Conservation (phyloP, 1,140 invertebrate species). For the Agrilus planipennis region DNA sequence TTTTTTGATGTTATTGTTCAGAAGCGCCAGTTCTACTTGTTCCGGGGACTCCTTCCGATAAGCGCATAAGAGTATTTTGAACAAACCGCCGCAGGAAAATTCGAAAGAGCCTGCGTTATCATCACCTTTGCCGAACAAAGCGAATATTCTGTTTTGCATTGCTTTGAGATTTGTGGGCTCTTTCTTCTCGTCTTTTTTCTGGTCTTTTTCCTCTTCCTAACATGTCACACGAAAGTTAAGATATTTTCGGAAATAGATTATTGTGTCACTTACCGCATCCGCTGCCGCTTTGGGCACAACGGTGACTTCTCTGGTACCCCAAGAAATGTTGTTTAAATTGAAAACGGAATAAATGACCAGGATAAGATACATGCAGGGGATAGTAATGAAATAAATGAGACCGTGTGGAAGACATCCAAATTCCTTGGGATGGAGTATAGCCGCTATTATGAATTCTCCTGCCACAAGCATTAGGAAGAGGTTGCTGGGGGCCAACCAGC, state of each 20-base stretch:
- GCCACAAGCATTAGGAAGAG: conserved; percentile 59
- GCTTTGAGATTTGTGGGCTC: conserved; percentile 5
- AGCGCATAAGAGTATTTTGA: conserved; percentile 49
- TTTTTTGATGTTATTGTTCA: too few relatives aligned
- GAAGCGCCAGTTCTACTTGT: conserved; percentile 40
- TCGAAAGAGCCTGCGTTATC: conserved; percentile 48
- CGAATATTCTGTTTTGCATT: conserved; percentile 16
- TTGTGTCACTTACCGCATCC: conserved; percentile 40
- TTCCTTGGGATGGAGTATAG: conserved; percentile 76
- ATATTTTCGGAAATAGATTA: too few relatives aligned
- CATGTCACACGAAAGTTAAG: too few relatives aligned
- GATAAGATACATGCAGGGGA: conserved; percentile 89
- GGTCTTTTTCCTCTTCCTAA: too few relatives aligned
- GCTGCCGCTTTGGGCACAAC: conserved; percentile 24
- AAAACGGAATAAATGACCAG: conserved; percentile 84
- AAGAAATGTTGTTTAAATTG: conserved; percentile 81
- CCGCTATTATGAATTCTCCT: conserved; percentile 52
- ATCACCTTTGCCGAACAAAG: conserved; percentile 25
- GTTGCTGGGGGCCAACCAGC: conserved; percentile 64
- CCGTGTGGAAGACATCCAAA: conserved; percentile 63
- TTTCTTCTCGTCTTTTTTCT: conserved; percentile 13
- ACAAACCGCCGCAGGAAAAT: conserved; percentile 47
- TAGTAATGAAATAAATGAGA: conserved; percentile 82
- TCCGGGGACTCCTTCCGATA: conserved; percentile 40
- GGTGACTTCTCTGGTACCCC: conserved; percentile 75